Base-by-base conservation (phyloP, 2,888 invertebrate genomes). In the Thyatira batis region DNA sequence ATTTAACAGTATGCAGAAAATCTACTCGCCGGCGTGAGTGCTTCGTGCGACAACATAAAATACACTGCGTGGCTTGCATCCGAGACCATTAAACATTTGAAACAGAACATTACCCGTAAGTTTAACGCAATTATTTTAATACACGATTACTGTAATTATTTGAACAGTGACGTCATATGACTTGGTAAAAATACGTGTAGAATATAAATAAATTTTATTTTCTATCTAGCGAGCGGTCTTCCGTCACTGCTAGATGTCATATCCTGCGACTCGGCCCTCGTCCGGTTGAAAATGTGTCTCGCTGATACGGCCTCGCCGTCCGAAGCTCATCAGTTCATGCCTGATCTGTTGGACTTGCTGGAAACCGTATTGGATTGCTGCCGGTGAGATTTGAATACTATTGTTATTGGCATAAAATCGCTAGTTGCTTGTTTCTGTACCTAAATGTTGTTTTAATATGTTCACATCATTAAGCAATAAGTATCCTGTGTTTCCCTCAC, bases 171-270 rank as follows among this genome's bases (percentile, higher is more conserved):
- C 27, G 10, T 2, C 27, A 27, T 27, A 6, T 28, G 10, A 27
- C 1, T n/a, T 58, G 13, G 33, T 13, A 13, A 9, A 51, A 17
- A 9, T 30, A 13, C 10, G 11, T 3, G 17, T n/a, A n/a, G n/a
- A n/a, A n/a, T n/a, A n/a, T n/a, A 21, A 8, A 20, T 33, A 20
- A 27, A 9, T 53, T 3, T 20, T 8, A 50, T 23, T 58, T 61
- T 45, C 50, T 17, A 69, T 58, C 3, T 60, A 87, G 91, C 79
- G 1, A 84, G 87, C 53, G 92, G 92, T 10, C 71, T 94, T 27
- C 97, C 97, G 0, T 95, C 95, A 1, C 88, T 97, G 0, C 93
- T 95, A 80, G 95, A 96, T 60, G 93, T 97, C 33, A 94, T 95
- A 67, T 93, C 96, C 11, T 92, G 97, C 68, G 96, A 97, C 76